These are phyloP conservation scores for Bellardia bayeri DNA, from an alignment of 2,888 invertebrate genomes.

Conservation along the genomic window DNA sequence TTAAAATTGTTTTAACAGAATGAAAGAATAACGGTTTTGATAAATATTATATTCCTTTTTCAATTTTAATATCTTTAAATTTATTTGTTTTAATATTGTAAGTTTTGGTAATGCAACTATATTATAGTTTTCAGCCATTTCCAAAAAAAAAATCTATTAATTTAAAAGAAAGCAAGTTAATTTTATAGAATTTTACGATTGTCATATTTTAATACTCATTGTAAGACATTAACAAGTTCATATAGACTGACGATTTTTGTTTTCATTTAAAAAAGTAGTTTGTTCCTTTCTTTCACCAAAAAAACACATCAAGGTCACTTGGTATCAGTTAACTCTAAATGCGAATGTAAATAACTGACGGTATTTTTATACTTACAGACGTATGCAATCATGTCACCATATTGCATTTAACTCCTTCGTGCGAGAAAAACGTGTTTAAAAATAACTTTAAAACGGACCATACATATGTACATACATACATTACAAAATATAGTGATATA, in stretches of 20 bases:
- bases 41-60: no score
- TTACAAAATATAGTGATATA: not conserved
- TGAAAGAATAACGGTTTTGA: no score
- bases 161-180: no score
- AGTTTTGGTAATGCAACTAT: no score
- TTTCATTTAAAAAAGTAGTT: not conserved
- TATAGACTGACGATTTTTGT: not conserved
- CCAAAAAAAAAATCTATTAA: no score
- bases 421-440: constrained; percentile 36
- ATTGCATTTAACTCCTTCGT: not conserved
- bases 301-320: constrained; percentile 37
- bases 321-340: constrained; percentile 6
- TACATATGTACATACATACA: not conserved
- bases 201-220: not conserved
- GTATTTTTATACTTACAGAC: not conserved
- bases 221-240: not conserved
- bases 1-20: no score
- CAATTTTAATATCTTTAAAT: no score
- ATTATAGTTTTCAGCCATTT: no score
- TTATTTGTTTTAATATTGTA: no score
- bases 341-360: constrained; percentile 1
- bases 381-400: not conserved
- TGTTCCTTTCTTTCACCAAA: not conserved
- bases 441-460: not conserved
- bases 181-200: no score